A percentile compares a stretch with the other conserved stretches of the same genome.
phyloP scores from a whole-genome alignment of 2,888 invertebrate species.

The Troides aeacus region DNA sequence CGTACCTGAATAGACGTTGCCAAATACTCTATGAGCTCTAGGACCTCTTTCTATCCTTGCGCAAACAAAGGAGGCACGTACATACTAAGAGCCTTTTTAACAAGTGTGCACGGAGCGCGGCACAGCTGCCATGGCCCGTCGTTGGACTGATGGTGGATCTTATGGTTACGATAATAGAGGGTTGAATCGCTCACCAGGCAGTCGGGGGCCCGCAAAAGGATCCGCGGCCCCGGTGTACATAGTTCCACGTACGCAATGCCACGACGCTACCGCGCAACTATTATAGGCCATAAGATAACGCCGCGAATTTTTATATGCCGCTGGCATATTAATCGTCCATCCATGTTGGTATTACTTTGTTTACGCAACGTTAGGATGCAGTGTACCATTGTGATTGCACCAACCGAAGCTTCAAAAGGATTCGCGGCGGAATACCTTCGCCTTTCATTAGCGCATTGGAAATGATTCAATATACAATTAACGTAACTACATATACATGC shows the following conservation, averaged over 20 bases:
- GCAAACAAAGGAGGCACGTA: constrained; percentile 47
- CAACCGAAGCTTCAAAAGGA: constrained; percentile 8
- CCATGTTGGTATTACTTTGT: constrained; percentile 43
- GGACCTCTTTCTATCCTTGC: constrained; percentile 54
- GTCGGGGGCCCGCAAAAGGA: not conserved
- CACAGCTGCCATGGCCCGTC: constrained; percentile 4
- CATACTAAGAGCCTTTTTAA: constrained; percentile 42
- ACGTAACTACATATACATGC: no score
- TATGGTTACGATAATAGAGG: constrained; percentile 3
- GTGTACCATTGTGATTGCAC: constrained; percentile 27
- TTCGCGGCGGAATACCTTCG: constrained; percentile 3
- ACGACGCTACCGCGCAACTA: constrained; percentile 49
- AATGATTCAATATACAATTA: no score
- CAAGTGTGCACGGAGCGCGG: constrained; percentile 13
- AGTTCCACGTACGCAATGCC: constrained; percentile 38
- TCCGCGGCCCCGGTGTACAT: constrained; percentile 40
- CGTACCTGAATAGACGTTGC: constrained; percentile 31
- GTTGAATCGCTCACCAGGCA: constrained; percentile 7
- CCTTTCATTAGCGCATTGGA: not conserved
- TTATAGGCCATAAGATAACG: constrained; percentile 49
- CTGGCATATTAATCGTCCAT: constrained; percentile 40
- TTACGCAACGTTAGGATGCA: constrained; percentile 40
- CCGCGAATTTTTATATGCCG: constrained; percentile 53
- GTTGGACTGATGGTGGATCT: constrained; percentile 9
- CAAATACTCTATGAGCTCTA: constrained; percentile 34